Conservation (phyloP, 1,140 invertebrate species). For the Cephus cinctus region DNA sequence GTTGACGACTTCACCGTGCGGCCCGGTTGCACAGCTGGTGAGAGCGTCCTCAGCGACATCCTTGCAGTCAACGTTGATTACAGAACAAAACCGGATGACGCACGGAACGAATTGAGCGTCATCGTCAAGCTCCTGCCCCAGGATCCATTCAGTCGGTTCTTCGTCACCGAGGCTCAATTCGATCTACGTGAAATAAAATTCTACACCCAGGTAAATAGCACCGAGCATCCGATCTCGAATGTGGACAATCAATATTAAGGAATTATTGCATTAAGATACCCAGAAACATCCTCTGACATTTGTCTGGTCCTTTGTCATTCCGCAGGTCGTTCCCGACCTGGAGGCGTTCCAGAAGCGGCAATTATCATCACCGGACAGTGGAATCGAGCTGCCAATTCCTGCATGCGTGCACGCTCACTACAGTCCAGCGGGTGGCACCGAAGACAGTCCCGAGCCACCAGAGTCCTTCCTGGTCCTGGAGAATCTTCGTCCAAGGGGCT, state of each 20-base stretch:
- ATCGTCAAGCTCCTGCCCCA: constrained; percentile 75
- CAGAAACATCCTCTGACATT: too few relatives aligned
- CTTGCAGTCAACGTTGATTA: constrained; percentile 61
- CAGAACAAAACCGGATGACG: constrained; percentile 33
- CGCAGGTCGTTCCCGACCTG: constrained; percentile 66
- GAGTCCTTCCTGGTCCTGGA: constrained; percentile 68
- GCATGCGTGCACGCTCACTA: constrained; percentile 67
- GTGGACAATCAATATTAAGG: not conserved
- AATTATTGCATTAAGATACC: too few relatives aligned
- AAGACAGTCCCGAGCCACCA: constrained; percentile 56
- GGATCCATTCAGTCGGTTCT: constrained; percentile 72
- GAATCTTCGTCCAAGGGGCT: constrained; percentile 59
- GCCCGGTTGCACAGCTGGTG: constrained; percentile 59
- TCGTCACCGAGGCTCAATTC: constrained; percentile 79
- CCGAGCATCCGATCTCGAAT: constrained; percentile 3
- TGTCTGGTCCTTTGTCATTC: constrained; percentile 20
- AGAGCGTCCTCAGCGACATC: constrained; percentile 65
- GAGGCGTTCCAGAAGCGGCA: constrained; percentile 57
- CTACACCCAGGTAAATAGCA: constrained; percentile 69
- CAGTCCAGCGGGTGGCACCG: constrained; percentile 50
- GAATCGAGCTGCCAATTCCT: constrained; percentile 61
- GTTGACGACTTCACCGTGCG: constrained; percentile 55
- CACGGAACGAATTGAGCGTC: constrained; percentile 55
- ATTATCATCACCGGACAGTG: constrained; percentile 29
- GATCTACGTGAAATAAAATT: constrained; percentile 80